Conservation (phyloP, 2,113 vertebrate species). For the Neopipo cinnamomea region DNA sequence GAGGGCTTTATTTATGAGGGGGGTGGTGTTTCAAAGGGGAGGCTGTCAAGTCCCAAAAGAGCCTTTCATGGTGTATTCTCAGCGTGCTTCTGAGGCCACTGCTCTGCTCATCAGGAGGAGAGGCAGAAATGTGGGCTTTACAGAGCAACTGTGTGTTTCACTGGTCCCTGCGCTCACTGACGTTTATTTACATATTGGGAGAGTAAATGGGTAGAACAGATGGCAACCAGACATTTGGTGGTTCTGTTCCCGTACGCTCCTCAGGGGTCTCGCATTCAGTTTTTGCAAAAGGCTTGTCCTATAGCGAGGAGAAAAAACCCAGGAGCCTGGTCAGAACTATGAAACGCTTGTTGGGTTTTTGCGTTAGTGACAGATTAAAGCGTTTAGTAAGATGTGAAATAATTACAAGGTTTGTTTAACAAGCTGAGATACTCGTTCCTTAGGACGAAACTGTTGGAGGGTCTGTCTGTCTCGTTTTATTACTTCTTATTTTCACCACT, state of each 20-base stretch:
- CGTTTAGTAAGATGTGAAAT: constrained; percentile 54
- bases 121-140: constrained; percentile 76
- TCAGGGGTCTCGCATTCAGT: constrained; percentile 74
- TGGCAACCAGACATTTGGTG: constrained; percentile 78
- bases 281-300: constrained; percentile 68
- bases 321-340: constrained; percentile 55
- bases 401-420: constrained; percentile 61
- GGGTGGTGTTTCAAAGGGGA: constrained; percentile 62
- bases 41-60: constrained; percentile 67
- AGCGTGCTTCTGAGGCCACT: constrained; percentile 68
- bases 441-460: neutral
- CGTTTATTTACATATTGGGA: constrained; percentile 80
- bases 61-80: constrained; percentile 65
- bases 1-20: constrained; percentile 72
- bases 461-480: neutral
- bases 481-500: neutral
- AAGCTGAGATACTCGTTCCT: constrained; percentile 21
- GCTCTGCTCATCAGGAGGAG: constrained; percentile 74
- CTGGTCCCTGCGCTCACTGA: constrained; percentile 66
- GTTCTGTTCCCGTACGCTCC: constrained; percentile 66
- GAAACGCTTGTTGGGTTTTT: constrained; percentile 57
- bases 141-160: constrained; percentile 72
- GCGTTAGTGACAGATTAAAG: constrained; percentile 58
- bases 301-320: constrained; percentile 52
- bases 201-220: constrained; percentile 81